Evolutionary conservation across 1,140 invertebrate species (phyloP).

Genomic region (Vanessa atalanta): DNA sequence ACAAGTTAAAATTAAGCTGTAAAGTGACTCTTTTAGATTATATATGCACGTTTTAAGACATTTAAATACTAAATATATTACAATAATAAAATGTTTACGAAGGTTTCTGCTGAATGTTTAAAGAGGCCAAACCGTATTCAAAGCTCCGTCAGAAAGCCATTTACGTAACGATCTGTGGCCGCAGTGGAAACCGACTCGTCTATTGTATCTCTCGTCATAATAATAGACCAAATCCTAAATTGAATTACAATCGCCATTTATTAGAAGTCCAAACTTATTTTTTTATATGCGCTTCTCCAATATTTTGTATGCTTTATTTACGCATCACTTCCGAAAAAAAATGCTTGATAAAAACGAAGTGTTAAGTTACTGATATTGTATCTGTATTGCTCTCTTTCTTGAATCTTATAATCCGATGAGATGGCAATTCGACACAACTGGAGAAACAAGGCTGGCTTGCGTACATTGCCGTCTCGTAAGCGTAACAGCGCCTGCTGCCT

Average conservation of each 20-base stretch:
- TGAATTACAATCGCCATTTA: slow-evolving; percentile 46
- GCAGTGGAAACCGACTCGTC: slow-evolving; percentile 38
- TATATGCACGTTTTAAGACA: too few species aligned
- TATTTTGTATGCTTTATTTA: background rate
- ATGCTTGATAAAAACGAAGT: background rate
- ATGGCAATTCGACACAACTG: too few species aligned
- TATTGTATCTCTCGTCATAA: slow-evolving; percentile 47
- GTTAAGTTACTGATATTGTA: background rate
- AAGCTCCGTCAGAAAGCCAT: slow-evolving; percentile 45
- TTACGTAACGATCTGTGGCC: slow-evolving; percentile 61
- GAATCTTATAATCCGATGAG: too few species aligned
- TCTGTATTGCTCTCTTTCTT: too few species aligned
- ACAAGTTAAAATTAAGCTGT: too few species aligned
- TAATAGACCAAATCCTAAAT: slow-evolving; percentile 53
- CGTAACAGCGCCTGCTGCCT: too few species aligned
- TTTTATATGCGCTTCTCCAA: background rate
- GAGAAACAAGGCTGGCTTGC: too few species aligned
- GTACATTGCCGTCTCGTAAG: too few species aligned
- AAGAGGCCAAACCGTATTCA: slow-evolving; percentile 29
- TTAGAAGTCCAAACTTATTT: background rate
- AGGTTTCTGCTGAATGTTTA: slow-evolving; percentile 33
- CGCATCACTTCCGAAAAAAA: background rate
- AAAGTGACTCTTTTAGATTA: too few species aligned
- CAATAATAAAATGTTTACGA: slow-evolving; percentile 31
- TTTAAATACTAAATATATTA: slow-evolving; percentile 5